Evolutionary conservation across 2,113 vertebrate species (phyloP).

Genomic region (Antigone vipio): DNA sequence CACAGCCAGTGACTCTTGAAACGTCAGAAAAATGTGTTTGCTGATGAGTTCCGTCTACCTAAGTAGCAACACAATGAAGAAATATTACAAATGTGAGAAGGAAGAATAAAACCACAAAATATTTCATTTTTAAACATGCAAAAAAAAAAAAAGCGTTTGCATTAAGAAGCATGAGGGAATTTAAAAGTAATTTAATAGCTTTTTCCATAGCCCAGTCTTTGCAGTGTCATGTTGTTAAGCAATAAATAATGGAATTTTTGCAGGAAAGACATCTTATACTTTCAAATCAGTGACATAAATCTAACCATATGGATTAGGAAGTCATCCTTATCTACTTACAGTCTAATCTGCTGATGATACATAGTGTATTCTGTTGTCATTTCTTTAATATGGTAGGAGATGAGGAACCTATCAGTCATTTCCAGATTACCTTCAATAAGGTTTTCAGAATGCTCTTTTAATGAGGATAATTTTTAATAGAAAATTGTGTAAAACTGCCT

Average conservation of each 20-base stretch:
- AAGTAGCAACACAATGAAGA: neutral
- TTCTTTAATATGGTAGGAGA: conserved; percentile 51
- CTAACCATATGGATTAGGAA: conserved; percentile 54
- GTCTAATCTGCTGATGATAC: conserved; percentile 56
- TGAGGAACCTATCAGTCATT: conserved; percentile 14
- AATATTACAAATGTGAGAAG: neutral
- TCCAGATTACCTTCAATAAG: conserved; percentile 37
- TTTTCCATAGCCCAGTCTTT: neutral
- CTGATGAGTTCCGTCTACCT: neutral
- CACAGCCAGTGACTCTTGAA: neutral
- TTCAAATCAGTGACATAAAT: conserved; percentile 57
- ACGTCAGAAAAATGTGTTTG: neutral
- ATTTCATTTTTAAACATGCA: neutral
- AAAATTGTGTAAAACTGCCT: neutral
- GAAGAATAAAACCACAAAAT: neutral
- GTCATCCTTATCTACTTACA: conserved; percentile 56
- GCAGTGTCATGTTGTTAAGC: conserved; percentile 18
- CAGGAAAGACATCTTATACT: conserved; percentile 22
- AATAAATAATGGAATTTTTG: conserved; percentile 64
- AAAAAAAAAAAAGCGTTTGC: neutral
- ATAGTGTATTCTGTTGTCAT: conserved; percentile 17
- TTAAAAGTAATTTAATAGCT: conserved; percentile 37
- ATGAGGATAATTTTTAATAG: conserved; percentile 43
- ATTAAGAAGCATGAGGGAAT: conserved; percentile 8
- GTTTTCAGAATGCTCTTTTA: conserved; percentile 43